Evolutionary conservation across 2,113 vertebrate species (phyloP).

Genomic region (Sarotherodon lohbergeri): DNA sequence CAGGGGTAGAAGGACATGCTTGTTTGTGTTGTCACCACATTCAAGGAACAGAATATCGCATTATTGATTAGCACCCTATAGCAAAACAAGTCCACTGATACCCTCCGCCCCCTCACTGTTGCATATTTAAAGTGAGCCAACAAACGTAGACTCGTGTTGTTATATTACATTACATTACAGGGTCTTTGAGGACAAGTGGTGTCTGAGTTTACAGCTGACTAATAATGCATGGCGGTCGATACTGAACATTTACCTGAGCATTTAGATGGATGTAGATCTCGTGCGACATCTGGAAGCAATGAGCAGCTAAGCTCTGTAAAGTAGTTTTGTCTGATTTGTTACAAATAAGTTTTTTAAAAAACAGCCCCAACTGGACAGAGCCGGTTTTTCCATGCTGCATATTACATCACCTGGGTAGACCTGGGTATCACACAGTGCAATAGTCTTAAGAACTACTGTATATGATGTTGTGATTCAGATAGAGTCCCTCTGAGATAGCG

Average conservation of each 20-base stretch:
- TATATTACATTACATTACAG: slow-evolving; percentile 47
- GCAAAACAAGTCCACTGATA: slow-evolving; percentile 29
- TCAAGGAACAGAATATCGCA: slow-evolving; percentile 19
- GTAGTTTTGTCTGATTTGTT: neutral
- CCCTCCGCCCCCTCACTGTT: slow-evolving; percentile 26
- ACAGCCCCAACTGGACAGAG: slow-evolving; percentile 34
- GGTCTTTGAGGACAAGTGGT: slow-evolving; percentile 29
- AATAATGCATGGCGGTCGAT: slow-evolving; percentile 44
- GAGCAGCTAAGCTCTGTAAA: slow-evolving; percentile 10
- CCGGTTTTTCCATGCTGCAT: slow-evolving; percentile 27
- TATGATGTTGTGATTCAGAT: neutral
- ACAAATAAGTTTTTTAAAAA: neutral
- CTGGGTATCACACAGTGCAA: neutral
- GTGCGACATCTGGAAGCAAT: slow-evolving; percentile 18
- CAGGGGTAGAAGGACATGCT: neutral
- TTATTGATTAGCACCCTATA: slow-evolving; percentile 35
- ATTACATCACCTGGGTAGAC: slow-evolving; percentile 54
- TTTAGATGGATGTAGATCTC: neutral
- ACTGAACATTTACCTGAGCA: neutral
- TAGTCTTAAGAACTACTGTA: neutral
- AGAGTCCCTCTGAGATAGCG: neutral
- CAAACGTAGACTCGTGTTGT: slow-evolving; percentile 39
- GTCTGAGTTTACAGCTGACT: slow-evolving; percentile 37
- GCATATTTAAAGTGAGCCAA: slow-evolving; percentile 64
- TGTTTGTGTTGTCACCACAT: slow-evolving; percentile 32